A percentile compares a stretch with the other conserved stretches of the same genome.
These are phyloP conservation scores for Scartelaos histophorus DNA, from an alignment of 2,113 vertebrate species.

Conservation along the genomic window DNA sequence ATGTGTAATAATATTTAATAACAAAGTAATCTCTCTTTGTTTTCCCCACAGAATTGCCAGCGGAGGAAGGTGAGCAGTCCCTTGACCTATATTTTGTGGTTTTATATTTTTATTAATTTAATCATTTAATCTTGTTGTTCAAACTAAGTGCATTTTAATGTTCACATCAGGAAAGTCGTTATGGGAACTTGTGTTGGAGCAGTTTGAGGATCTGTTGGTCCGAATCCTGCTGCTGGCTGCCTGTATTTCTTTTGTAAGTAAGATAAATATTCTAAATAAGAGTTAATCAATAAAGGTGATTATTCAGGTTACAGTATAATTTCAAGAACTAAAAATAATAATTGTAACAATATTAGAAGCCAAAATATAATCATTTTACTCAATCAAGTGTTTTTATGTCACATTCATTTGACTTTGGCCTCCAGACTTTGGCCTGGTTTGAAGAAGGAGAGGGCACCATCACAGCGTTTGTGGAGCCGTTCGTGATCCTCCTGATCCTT, in stretches of 20 bases:
- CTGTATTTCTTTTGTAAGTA: conserved; percentile 82
- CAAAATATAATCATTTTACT: no score
- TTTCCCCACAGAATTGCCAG: conserved; percentile 71
- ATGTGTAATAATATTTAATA: background rate
- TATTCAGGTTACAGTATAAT: no score
- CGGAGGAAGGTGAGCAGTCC: conserved; percentile 76
- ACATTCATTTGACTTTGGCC: no score
- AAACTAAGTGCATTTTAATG: conserved; percentile 4
- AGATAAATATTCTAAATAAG: no score
- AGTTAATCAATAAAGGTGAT: no score
- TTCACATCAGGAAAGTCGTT: conserved; percentile 77
- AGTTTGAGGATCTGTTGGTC: conserved; percentile 82
- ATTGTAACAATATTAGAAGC: no score
- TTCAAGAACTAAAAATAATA: no score
- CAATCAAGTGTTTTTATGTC: no score
- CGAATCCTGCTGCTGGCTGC: conserved; percentile 80
- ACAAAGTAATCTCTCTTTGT: background rate
- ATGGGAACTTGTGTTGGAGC: conserved; percentile 79
- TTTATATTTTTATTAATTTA: background rate
- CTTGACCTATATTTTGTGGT: background rate
- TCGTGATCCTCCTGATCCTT: conserved; percentile 84
- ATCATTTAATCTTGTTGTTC: background rate
- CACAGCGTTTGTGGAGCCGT: conserved; percentile 82
- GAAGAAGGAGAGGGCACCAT: conserved; percentile 82
- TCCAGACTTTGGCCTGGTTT: conserved; percentile 80